Conservation (phyloP, 2,888 invertebrate species). For the Xestobium rufovillosum region DNA sequence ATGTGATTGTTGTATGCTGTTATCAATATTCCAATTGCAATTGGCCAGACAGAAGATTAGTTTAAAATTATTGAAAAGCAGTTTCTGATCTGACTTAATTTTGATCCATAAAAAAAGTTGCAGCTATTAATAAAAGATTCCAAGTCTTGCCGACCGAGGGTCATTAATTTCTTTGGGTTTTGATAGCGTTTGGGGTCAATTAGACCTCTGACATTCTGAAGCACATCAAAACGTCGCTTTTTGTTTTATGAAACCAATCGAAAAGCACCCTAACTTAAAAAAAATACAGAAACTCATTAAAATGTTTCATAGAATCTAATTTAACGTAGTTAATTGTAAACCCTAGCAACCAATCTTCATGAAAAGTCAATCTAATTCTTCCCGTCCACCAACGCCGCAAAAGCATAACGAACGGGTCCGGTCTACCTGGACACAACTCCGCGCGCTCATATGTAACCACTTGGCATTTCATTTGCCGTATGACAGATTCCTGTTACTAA, state of each 20-base stretch:
- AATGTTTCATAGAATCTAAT: constrained; percentile 40
- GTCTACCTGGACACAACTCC: constrained; percentile 32
- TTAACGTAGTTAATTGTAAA: constrained; percentile 38
- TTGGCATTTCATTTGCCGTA: constrained; percentile 43
- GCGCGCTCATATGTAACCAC: constrained; percentile 36
- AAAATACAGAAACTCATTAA: constrained; percentile 37
- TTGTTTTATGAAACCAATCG: constrained; percentile 10
- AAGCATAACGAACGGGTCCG: constrained; percentile 18
- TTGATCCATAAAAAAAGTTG: too few relatives aligned
- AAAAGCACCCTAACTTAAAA: constrained; percentile 30
- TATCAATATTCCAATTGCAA: too few relatives aligned
- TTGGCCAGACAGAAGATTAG: too few relatives aligned
- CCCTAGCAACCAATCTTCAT: constrained; percentile 30
- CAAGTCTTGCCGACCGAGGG: neutral
- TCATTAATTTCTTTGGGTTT: too few relatives aligned
- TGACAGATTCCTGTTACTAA: constrained; percentile 44
- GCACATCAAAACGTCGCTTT: too few relatives aligned
- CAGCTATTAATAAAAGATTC: too few relatives aligned
- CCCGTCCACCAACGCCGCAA: constrained; percentile 31
- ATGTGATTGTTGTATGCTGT: too few relatives aligned
- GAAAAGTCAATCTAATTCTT: constrained; percentile 37
- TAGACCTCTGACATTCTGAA: too few relatives aligned
- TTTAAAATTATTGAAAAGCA: too few relatives aligned
- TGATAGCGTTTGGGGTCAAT: too few relatives aligned
- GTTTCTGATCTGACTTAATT: too few relatives aligned